These are phyloP conservation scores for Oriolus oriolus DNA, from an alignment of 2,113 vertebrate genomes.

Conservation along the genomic window DNA sequence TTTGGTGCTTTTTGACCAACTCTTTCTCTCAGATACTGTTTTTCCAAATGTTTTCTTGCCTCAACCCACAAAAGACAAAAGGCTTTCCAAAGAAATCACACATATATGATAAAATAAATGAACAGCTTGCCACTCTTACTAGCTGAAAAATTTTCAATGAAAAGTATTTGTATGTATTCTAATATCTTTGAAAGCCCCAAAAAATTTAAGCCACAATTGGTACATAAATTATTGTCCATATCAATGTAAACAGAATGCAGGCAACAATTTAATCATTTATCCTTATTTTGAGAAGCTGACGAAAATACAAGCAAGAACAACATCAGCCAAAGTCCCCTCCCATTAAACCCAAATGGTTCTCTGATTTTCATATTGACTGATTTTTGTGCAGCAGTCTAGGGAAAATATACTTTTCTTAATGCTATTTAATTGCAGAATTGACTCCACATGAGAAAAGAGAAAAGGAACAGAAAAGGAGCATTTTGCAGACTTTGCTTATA, in stretches of 20 bases:
- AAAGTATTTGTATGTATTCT: background rate
- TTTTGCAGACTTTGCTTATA: background rate
- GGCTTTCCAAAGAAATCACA: background rate
- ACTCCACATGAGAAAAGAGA: background rate
- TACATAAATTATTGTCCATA: background rate
- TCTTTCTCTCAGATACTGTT: background rate
- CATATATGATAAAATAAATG: background rate
- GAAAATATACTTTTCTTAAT: background rate
- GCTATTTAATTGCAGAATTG: background rate
- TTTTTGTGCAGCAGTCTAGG: background rate
- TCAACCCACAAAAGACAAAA: background rate
- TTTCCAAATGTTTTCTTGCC: background rate
- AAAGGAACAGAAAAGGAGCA: background rate
- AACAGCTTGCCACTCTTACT: background rate
- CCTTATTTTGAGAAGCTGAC: background rate
- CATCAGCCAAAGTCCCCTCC: background rate
- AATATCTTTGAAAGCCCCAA: background rate
- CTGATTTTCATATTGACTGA: background rate
- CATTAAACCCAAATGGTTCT: background rate
- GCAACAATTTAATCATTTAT: background rate
- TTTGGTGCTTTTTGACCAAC: background rate
- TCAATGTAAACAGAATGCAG: background rate
- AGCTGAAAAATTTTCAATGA: background rate
- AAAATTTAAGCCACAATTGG: background rate
- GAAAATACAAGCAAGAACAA: background rate